Base-by-base conservation (phyloP, 2,888 invertebrate genomes). In the Celastrina argiolus region DNA sequence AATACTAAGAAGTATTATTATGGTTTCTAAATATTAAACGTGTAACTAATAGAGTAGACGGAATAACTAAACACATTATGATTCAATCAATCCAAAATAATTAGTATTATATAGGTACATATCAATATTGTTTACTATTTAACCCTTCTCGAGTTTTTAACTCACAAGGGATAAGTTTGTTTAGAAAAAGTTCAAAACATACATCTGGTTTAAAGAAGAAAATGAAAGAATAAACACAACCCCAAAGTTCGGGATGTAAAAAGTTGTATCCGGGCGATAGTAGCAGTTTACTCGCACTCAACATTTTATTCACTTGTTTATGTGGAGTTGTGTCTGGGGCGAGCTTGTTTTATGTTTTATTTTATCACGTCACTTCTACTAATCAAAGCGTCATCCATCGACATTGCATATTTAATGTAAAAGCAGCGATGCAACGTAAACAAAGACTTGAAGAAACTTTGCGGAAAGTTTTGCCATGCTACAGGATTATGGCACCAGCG, bases 211-310 rank as follows among this genome's bases (percentile, higher is more conserved):
- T 56, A 41, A 66, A 63, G 67, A 63, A 56, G 45, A 68, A 67
- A 68, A 69, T 63, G 67, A 67, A 63, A 63, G 63, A 68, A 67
- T 68, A 69, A 69, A 69, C 67, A 68, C 67, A 68, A 68, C 56
- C 67, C 65, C 64, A 66, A 68, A 69, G 63, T 66, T 63, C 28
- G 34, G 51, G 51, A 61, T 39, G 66, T 59, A 58, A 61, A 70
- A 69, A 69, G 64, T 70, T 70, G 63, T 34, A 65, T 69, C 66
- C 65, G 45, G 66, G 65, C 64, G 36, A 36, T 34, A 22, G 36
- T 61, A 18, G 31, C 59, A 34, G 39, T 61, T 61, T 61, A 61
- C 61, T 8, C 61, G 61, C 18, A 34, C 61, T 36, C 39, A 18
- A 39, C 36, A 59, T 34, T 59, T n/a, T 39, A 39, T 36, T 36